These are phyloP conservation scores for Holacanthus passer DNA, from an alignment of 2,113 vertebrate species.

Conservation along the genomic window DNA sequence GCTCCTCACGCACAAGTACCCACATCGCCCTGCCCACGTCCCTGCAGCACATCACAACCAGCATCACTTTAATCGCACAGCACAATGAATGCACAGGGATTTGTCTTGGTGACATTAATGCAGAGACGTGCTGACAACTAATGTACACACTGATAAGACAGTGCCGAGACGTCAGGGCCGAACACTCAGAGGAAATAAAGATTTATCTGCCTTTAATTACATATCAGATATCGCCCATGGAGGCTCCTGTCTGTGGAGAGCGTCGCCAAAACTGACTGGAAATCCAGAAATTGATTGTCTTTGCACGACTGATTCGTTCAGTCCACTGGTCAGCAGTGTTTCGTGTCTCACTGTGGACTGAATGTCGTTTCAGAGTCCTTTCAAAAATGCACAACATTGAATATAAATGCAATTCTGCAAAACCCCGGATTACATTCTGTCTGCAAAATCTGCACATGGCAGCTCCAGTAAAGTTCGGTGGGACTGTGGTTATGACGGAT, in stretches of 20 bases:
- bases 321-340: background rate
- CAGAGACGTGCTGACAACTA: conserved; percentile 45
- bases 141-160: conserved; percentile 42
- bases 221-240: conserved; percentile 46
- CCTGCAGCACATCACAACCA: conserved; percentile 70
- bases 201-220: conserved; percentile 56
- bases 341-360: background rate
- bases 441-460: background rate
- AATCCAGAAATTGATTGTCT: background rate
- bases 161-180: conserved; percentile 19
- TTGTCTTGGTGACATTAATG: conserved; percentile 61
- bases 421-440: background rate
- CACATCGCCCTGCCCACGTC: conserved; percentile 75
- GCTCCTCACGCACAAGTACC: conserved; percentile 76
- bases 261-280: background rate
- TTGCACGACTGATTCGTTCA: background rate
- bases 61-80: conserved; percentile 58
- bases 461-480: too few relatives aligned
- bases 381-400: background rate
- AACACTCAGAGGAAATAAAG: conserved; percentile 50
- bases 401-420: background rate
- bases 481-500: background rate
- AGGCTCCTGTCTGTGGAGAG: background rate
- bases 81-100: conserved; percentile 61
- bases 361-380: background rate